Conservation (phyloP, 2,113 vertebrate species). For the Tragelaphus strepsiceros region DNA sequence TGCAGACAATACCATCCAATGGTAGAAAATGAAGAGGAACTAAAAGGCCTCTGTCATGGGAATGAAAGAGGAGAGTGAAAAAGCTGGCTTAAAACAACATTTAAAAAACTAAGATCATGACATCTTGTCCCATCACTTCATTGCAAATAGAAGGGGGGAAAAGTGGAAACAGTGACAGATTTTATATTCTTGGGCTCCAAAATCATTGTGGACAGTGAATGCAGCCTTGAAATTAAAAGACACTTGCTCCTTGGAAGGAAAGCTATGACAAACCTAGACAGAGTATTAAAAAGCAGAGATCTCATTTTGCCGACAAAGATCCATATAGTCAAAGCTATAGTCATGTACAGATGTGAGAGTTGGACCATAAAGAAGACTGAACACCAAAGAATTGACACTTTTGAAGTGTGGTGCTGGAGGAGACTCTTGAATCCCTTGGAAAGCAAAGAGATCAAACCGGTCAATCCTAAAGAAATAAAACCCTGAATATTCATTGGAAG, state of each 20-base stretch:
- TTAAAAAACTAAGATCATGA: background rate
- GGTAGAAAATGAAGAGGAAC: background rate
- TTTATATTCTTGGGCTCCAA: background rate
- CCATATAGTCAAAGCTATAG: background rate
- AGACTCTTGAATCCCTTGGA: background rate
- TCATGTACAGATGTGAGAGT: background rate
- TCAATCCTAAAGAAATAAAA: background rate
- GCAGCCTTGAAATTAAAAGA: background rate
- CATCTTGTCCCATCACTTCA: background rate
- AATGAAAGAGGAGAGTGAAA: background rate
- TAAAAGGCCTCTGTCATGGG: background rate
- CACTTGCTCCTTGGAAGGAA: background rate
- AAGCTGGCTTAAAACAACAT: background rate
- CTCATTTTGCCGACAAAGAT: background rate
- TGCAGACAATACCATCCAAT: background rate
- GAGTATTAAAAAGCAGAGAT: background rate
- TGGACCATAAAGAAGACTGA: background rate
- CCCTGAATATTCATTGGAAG: background rate
- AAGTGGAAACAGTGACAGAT: background rate
- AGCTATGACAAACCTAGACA: background rate
- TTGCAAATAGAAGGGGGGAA: background rate
- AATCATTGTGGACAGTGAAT: background rate
- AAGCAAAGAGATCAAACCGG: background rate
- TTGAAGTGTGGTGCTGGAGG: background rate
- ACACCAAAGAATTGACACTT: background rate